Evolutionary conservation across 2,888 invertebrate species (phyloP), one percentile per base, ranked within the genome.

Genomic region (Tineola bisselliella): DNA sequence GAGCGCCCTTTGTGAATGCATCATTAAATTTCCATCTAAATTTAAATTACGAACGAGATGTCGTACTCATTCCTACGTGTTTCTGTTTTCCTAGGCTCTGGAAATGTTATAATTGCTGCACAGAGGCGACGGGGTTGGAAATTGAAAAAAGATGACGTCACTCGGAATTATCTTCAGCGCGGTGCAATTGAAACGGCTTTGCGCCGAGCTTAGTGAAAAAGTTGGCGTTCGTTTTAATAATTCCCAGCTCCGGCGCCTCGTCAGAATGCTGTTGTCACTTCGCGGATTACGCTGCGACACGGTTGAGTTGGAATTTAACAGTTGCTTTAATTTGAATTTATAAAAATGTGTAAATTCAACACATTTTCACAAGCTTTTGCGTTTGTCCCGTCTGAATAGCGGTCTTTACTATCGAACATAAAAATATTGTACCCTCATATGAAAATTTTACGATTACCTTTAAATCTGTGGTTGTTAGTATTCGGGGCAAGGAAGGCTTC

Each of bases 1-100:
- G 86, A 84, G 86, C 82, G 79, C 81, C 81, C 84, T 87, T 87
- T 87, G 86, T 87, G 81, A 79, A 83, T 81, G 87, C 86, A 84
- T 87, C 87, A 87, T 87, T 87, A 87, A 87, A 87, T 86, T 84
- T 84, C 84, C 84, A 87, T 87, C 86, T 86, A 87, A 87, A 86
- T 86, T 87, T 84, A 84, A 87, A 87, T 86, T 84, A 84, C 81
- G 76, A 79, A 82, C 78, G 77, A 78, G 74, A 74, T 76, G 79
- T 81, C 80, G 83, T 79, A 78, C 77, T 75, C 76, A 67, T 74
- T 72, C 73, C 79, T 81, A 83, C 86, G 84, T 86, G 86, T 84
- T 87, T 84, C 84, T 84, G 84, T 84, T 86, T 86, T 83, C 82
- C 84, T 77, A 82, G 82, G 79, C 77, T 77, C 81, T 82, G 86